Evolutionary conservation across 2,888 invertebrate genomes (phyloP), one percentile per base, ranked within the genome.

Genomic region (Pseudoips prasinana): DNA sequence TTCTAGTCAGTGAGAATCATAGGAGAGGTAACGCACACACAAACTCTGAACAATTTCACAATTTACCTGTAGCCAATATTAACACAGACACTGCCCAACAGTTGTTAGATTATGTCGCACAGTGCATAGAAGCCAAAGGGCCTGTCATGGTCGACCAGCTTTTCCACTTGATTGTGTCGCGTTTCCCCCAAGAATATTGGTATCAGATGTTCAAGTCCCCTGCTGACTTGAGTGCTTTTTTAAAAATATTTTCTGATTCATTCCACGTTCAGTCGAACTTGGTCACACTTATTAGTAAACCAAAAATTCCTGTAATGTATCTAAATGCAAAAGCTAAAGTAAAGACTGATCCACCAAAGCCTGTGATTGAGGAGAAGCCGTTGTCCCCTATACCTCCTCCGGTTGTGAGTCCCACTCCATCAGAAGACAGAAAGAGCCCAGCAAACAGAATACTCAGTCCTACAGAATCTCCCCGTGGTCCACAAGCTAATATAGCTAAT

Each of bases 201-300:
- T 91, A 94, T 61, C 94, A 93, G 64, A 94, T 97, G 87, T 97
- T 98, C 65, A 97, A 97, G 73, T 97, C 96, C 1, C 94, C 96
- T 0, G 94, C 94, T 35, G 98, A 98, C 81, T 89, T 98, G 53
- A 93, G 94, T 29, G 96, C 97, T 27, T 98, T 98, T 73, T 88
- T 98, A 32, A 94, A 96, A 76, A 92, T 98, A 85, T 97, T 98
- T 74, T 95, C 97, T n/a, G 96, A 97, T 75, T 93, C 96, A 62
- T 98, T 98, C 83, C 95, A 96, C 74, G 96, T 98, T 44, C 97
- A 98, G 73, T 92, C 96, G 32, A 97, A 98, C 89, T 91, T 97
- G 78, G 96, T 97, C 61, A 95, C 95, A 36, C 83, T 96, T 52
- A 91, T 96, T 59, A 93, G 93, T 71, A 92, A 93, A 71, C 93